phyloP scores from a whole-genome alignment of 2,113 vertebrate species.

The Austrofundulus limnaeus region DNA sequence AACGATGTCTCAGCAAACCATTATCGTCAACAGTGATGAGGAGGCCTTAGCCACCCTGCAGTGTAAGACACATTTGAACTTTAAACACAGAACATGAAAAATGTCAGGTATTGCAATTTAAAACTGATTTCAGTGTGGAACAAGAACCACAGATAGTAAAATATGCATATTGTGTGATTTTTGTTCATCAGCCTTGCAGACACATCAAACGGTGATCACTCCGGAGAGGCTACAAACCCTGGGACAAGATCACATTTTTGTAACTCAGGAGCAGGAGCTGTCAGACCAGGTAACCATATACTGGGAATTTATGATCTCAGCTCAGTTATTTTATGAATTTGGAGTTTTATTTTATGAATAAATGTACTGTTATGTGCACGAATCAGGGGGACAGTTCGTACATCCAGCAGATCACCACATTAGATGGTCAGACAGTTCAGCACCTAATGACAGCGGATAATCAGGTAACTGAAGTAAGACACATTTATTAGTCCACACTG shows the following conservation, averaged over 20 bases:
- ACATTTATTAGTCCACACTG: background rate
- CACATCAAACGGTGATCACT: constrained; percentile 82
- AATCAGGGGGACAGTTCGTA: constrained; percentile 91
- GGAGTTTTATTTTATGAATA: background rate
- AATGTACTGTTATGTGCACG: background rate
- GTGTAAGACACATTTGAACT: constrained; percentile 51
- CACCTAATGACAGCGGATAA: constrained; percentile 93
- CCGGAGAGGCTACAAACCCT: constrained; percentile 86
- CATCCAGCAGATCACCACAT: constrained; percentile 95
- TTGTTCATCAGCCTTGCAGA: constrained; percentile 82
- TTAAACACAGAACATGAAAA: background rate
- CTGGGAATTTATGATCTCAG: background rate
- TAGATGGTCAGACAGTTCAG: constrained; percentile 93
- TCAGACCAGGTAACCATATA: constrained; percentile 82
- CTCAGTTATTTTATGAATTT: background rate
- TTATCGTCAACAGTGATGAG: constrained; percentile 90
- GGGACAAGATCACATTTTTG: constrained; percentile 91
- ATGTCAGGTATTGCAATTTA: background rate
- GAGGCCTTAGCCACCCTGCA: constrained; percentile 90
- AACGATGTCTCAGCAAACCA: constrained; percentile 81
- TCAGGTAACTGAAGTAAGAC: constrained; percentile 81
- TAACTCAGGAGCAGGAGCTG: constrained; percentile 88
- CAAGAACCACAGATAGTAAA: background rate
- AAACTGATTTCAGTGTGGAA: background rate
- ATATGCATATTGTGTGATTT: constrained; percentile 9